These are phyloP conservation scores for Drosophila subpulchrella DNA, from an alignment of 1,140 invertebrate genomes.

Conservation along the genomic window DNA sequence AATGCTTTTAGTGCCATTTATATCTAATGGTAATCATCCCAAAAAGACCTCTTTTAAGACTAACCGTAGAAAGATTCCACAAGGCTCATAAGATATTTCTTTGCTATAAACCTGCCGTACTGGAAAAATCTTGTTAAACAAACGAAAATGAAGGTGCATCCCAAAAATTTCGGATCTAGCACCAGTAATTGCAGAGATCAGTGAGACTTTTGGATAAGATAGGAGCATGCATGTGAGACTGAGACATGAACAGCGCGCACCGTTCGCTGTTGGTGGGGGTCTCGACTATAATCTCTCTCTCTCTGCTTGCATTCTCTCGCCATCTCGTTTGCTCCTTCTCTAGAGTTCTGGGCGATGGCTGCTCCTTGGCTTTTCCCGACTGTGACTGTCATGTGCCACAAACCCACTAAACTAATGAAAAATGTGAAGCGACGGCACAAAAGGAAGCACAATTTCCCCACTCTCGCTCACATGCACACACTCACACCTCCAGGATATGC, in stretches of 20 bases:
- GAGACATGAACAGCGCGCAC: constrained; percentile 40
- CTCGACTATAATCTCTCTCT: background rate
- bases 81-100: too few species aligned
- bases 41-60: background rate
- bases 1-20: too few species aligned
- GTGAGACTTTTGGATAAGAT: background rate
- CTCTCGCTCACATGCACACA: constrained; percentile 50
- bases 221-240: constrained; percentile 31
- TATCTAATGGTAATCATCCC: background rate
- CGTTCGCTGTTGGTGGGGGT: constrained; percentile 36
- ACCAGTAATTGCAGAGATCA: constrained; percentile 13
- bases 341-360: constrained; percentile 49
- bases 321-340: constrained; percentile 24
- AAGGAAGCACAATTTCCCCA: constrained; percentile 80
- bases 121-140: background rate
- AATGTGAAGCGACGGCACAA: constrained; percentile 82
- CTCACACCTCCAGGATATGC: constrained; percentile 17
- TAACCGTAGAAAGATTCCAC: too few species aligned
- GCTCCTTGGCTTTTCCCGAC: constrained; percentile 62
- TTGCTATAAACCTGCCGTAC: background rate
- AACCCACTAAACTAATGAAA: constrained; percentile 83
- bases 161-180: constrained; percentile 2
- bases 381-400: constrained; percentile 82
- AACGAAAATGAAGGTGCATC: background rate
- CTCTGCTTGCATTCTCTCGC: constrained; percentile 5